These are phyloP conservation scores for Drosophila guanche DNA, from an alignment of 1,140 invertebrate species.

Conservation along the genomic window DNA sequence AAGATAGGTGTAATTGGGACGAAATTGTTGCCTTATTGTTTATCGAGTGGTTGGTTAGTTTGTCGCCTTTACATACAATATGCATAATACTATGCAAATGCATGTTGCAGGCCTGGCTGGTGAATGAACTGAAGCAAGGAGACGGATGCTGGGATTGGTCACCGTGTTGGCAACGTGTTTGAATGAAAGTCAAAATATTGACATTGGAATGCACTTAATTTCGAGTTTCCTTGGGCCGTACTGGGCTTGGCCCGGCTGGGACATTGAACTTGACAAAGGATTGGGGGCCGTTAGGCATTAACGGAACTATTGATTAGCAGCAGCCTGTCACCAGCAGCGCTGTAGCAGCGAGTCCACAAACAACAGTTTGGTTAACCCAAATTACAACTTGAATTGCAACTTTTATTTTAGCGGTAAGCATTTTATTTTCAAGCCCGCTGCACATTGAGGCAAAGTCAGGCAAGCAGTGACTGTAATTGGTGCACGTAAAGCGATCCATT, in stretches of 20 bases:
- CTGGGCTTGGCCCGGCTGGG: slow-evolving; percentile 14
- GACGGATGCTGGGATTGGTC: slow-evolving; percentile 19
- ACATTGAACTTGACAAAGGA: slow-evolving; percentile 55
- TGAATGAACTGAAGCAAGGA: slow-evolving; percentile 63
- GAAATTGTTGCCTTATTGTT: slow-evolving; percentile 57
- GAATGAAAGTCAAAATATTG: slow-evolving; percentile 47
- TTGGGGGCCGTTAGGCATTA: slow-evolving; percentile 19
- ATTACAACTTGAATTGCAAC: slow-evolving; percentile 63
- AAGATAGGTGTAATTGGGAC: slow-evolving; percentile 43
- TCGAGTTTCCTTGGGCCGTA: slow-evolving; percentile 21
- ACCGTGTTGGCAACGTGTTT: slow-evolving; percentile 15
- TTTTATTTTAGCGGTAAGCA: slow-evolving; percentile 63
- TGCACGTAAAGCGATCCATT: slow-evolving; percentile 63
- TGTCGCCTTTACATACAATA: slow-evolving; percentile 51
- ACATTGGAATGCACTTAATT: slow-evolving; percentile 38
- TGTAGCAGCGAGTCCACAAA: slow-evolving; percentile 31
- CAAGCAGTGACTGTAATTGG: slow-evolving; percentile 56
- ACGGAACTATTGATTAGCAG: slow-evolving; percentile 38
- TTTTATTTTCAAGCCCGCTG: slow-evolving; percentile 63
- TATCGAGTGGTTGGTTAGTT: slow-evolving; percentile 52
- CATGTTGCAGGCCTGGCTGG: slow-evolving; percentile 27
- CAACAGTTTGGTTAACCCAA: slow-evolving; percentile 59
- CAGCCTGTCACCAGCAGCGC: slow-evolving; percentile 11
- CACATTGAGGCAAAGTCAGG: slow-evolving; percentile 65
- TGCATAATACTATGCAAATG: slow-evolving; percentile 67